Base-by-base conservation (phyloP, 2,888 invertebrate genomes). In the Eugnorisma glareosa region DNA sequence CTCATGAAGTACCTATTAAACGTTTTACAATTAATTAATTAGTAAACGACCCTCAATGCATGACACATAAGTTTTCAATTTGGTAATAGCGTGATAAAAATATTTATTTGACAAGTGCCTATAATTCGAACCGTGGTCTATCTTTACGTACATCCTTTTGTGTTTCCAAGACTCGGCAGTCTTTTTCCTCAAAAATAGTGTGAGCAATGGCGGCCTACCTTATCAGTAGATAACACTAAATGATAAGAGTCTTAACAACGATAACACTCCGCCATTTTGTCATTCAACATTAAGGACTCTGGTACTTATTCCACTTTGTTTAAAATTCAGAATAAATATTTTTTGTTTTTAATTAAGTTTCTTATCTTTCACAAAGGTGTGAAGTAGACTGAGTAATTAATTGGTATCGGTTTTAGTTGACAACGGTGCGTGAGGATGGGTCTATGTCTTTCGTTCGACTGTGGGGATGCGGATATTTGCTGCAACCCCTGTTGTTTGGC, bases 401-500 rank as follows among this genome's bases (percentile, higher is more conserved):
- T 83, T 75, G 72, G 54, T 80, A 75, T 85, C 76, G 64, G 84
- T 94, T 95, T 90, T 94, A 95, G 94, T 93, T 90, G 88, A 91
- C 90, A 85, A 86, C 82, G 86, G 87, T 86, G 86, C 76, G 85
- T 80, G 86, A 93, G 89, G 88, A 96, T 96, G 96, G 96, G 96
- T 82, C 85, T 96, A 87, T 96, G 96, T 86, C 86, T 96, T 43
- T 96, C 96, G 45, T 88, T 96, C 64, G 96, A 96, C 82, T 94
- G 94, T 84, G 96, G 95, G 35, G 96, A 96, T 61, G 95, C 95
- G 88, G 95, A 95, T 73, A 79, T 93, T 73, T 95, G 96, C 90
- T 93, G 93, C 90, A 96, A 96, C 79, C 96, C 96, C 15, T 96
- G 96, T 89, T 96, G 95, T 79, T 75, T 96, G 92, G 94, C 95